Percentiles rank a stretch among this genome's conserved stretches.
These are phyloP conservation scores for Eira barbara DNA, from an alignment of 2,113 vertebrate genomes.

Conservation along the genomic window DNA sequence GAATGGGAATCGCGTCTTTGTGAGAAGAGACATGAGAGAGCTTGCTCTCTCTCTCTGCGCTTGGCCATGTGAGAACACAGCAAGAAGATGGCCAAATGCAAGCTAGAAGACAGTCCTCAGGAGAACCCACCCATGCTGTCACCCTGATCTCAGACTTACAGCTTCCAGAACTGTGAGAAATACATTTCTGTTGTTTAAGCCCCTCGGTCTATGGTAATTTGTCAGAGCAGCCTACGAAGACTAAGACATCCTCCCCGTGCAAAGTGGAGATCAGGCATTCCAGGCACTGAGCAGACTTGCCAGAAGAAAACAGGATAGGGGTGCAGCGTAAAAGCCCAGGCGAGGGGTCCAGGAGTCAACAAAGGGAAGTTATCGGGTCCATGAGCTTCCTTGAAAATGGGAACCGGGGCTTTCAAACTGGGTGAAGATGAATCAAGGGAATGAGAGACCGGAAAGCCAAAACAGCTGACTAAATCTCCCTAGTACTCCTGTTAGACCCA, in stretches of 20 bases:
- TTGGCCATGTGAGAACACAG: not conserved
- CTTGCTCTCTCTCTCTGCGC: not conserved
- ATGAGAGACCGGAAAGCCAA: not conserved
- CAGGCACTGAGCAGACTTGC: not conserved
- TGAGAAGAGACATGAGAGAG: not conserved
- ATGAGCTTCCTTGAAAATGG: not conserved
- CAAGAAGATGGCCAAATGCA: not conserved
- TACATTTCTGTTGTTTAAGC: not conserved
- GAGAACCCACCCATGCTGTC: not conserved
- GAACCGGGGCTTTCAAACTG: not conserved
- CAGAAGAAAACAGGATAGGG: not conserved
- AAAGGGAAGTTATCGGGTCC: not conserved
- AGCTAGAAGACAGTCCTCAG: not conserved
- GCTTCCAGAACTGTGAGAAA: not conserved
- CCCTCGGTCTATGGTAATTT: not conserved
- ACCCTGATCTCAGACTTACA: not conserved
- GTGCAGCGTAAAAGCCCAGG: not conserved
- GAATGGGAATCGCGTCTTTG: not conserved
- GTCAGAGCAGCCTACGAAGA: not conserved
- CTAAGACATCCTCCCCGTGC: not conserved
- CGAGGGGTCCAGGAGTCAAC: not conserved
- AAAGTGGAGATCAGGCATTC: not conserved
- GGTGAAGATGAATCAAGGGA: not conserved
- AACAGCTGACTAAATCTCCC: not conserved
- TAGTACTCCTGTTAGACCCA: not conserved